Evolutionary conservation across 2,888 invertebrate species (phyloP), one percentile per base, ranked within the genome.

Genomic region (Lycophotia porphyrea): DNA sequence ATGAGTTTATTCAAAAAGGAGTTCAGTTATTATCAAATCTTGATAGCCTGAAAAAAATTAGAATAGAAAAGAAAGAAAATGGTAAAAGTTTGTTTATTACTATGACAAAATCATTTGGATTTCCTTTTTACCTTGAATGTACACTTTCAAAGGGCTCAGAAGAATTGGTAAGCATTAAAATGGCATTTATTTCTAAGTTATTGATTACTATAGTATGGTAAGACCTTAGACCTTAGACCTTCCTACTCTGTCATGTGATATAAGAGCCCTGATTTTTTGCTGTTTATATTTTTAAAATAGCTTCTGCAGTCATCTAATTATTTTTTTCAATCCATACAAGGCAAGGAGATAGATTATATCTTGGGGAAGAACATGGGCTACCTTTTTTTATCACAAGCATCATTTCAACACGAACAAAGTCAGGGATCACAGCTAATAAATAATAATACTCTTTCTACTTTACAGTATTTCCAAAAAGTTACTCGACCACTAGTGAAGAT

Each of bases 381-480:
- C n/a, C n/a, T n/a, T n/a, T n/a, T n/a, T n/a, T n/a, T n/a, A n/a
- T n/a, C n/a, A n/a, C n/a, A n/a, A n/a, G n/a, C n/a, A n/a, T n/a
- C n/a, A n/a, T n/a, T n/a, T n/a, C n/a, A n/a, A n/a, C n/a, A n/a
- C n/a, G n/a, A n/a, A n/a, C n/a, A n/a, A n/a, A n/a, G n/a, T n/a
- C n/a, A n/a, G n/a, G n/a, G n/a, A n/a, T n/a, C n/a, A n/a, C n/a
- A n/a, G n/a, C 34, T 34, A 34, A 5, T 44, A 13, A 49, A 34
- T 60, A 34, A 61, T 13, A 21, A n/a, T 31, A 7, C n/a, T 49
- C 5, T 34, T 49, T 44, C 8, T 58, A 63, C 8, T 68, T 92
- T 92, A 75, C 90, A 96, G 96, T 94, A 92, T 76, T 96, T 93
- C 70, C 80, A 91, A 61, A 91, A 90, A 81, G 87, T 96, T 0